Conservation (phyloP, 1,140 invertebrate genomes). For the Nasonia longicornis region DNA sequence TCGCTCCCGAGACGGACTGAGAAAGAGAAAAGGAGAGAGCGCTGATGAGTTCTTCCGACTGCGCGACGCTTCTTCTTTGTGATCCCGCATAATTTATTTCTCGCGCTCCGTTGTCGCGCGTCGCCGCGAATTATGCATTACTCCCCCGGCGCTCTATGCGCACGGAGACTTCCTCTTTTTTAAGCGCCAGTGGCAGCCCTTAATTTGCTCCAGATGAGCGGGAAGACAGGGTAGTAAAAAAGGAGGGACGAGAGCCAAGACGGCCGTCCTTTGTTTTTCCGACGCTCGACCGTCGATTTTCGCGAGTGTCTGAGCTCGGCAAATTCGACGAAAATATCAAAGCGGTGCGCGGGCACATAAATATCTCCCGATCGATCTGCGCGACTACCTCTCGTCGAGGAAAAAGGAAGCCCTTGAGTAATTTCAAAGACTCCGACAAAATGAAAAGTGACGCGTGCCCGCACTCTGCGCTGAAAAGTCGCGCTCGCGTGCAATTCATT, state of each 20-base stretch:
- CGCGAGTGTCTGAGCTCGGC: too few relatives aligned
- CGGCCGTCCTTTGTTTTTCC: slow-evolving; percentile 24
- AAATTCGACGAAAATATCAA: slow-evolving; percentile 7
- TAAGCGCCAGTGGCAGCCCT: not conserved
- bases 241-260: not conserved
- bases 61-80: slow-evolving; percentile 57
- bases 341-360: not conserved
- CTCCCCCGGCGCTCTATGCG: slow-evolving; percentile 47
- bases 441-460: slow-evolving; percentile 39
- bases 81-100: slow-evolving; percentile 67
- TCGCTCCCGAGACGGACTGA: not conserved
- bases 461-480: not conserved
- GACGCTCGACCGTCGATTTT: not conserved
- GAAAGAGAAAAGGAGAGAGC: not conserved
- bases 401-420: slow-evolving; percentile 1
- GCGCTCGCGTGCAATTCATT: slow-evolving; percentile 34
- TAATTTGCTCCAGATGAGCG: slow-evolving; percentile 21
- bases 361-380: not conserved
- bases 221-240: not conserved
- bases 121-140: slow-evolving; percentile 61
- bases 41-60: slow-evolving; percentile 33
- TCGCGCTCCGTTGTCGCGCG: slow-evolving; percentile 57
- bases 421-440: slow-evolving; percentile 24
- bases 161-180: slow-evolving; percentile 42
- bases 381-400: not conserved